phyloP scores from a whole-genome alignment of 2,113 vertebrate genomes.

The Hydrolagus affinis region DNA sequence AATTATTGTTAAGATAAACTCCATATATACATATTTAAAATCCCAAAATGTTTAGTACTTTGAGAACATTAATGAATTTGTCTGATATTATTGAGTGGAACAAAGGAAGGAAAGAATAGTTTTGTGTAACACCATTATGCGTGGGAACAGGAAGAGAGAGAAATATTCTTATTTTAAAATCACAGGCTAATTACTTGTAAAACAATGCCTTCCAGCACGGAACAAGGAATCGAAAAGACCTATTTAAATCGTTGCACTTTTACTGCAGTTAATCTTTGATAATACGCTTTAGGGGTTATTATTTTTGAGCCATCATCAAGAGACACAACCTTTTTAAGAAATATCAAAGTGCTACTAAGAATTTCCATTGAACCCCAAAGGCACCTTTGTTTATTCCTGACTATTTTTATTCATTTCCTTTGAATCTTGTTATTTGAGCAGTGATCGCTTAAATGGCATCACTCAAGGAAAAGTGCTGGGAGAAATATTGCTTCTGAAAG shows the following conservation, averaged over 20 bases:
- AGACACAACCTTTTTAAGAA: too few species aligned
- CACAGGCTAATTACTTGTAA: not conserved
- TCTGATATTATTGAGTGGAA: not conserved
- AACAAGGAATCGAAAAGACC: not conserved
- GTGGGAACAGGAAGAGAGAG: not conserved
- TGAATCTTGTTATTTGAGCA: not conserved
- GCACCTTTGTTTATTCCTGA: not conserved
- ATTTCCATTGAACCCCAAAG: not conserved
- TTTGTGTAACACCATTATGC: not conserved
- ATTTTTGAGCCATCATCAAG: not conserved
- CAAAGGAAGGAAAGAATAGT: not conserved
- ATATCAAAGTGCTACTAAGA: not conserved
- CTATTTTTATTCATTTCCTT: not conserved
- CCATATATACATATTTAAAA: not conserved
- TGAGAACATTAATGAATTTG: not conserved
- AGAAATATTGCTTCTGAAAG: not conserved
- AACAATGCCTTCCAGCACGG: not conserved
- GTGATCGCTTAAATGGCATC: not conserved
- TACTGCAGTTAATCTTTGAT: constrained; percentile 2
- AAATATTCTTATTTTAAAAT: not conserved
- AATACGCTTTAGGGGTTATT: not conserved
- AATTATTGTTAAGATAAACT: not conserved
- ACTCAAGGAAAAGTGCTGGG: not conserved
- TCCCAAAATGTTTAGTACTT: not conserved
- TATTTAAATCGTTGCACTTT: not conserved